These are phyloP conservation scores for Embiotoca jacksoni DNA, from an alignment of 2,113 vertebrate species.

Conservation along the genomic window DNA sequence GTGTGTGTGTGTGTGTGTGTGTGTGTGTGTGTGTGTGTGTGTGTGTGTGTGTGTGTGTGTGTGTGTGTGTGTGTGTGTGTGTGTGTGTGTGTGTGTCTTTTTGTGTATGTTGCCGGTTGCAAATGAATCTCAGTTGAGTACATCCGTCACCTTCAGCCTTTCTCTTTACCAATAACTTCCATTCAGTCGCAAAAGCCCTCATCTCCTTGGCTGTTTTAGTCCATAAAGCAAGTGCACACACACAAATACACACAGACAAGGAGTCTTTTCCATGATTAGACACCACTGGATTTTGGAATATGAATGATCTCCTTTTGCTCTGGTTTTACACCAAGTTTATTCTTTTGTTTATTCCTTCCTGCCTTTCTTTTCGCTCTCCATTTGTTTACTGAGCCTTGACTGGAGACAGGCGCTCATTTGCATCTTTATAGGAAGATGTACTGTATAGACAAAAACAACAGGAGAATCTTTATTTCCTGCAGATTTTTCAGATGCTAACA, in stretches of 20 bases:
- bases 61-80: no score
- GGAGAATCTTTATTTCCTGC: constrained; percentile 70
- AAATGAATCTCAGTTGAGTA: constrained; percentile 50
- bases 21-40: no score
- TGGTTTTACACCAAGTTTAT: constrained; percentile 44
- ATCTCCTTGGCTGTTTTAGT: constrained; percentile 35
- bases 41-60: no score
- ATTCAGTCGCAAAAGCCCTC: constrained; percentile 35
- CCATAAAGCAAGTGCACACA: constrained; percentile 1
- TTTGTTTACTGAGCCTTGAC: constrained; percentile 64
- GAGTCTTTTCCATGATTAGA: constrained; percentile 33
- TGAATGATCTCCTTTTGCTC: constrained; percentile 48
- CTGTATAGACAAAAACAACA: constrained; percentile 69
- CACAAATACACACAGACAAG: background rate
- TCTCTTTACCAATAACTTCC: constrained; percentile 33
- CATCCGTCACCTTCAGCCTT: constrained; percentile 50
- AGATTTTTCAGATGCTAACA: constrained; percentile 67
- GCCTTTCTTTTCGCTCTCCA: constrained; percentile 23
- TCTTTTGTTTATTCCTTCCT: constrained; percentile 50
- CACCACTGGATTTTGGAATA: constrained; percentile 57
- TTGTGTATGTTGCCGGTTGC: background rate
- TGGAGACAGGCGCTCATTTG: constrained; percentile 72
- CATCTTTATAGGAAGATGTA: constrained; percentile 77
- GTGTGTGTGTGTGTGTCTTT: constrained; percentile 12
- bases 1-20: background rate